These are phyloP conservation scores for Procambarus virginalis DNA, from an alignment of 1,140 invertebrate species.

Conservation along the genomic window DNA sequence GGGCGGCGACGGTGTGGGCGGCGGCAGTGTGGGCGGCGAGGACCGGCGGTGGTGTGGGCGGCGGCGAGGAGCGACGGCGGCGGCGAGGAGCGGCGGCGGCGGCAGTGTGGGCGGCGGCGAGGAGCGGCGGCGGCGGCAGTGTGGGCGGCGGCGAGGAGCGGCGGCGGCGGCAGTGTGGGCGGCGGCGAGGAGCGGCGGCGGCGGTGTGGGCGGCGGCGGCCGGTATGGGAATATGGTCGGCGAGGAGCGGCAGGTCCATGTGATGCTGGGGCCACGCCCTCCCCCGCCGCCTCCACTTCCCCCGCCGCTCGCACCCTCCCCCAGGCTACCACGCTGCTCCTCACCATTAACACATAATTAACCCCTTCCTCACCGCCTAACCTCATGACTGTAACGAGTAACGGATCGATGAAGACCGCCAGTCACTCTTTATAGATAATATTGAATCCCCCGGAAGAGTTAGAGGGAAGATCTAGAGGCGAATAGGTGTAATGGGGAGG, in stretches of 20 bases:
- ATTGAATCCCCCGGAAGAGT: background rate
- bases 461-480: background rate
- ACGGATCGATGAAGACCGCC: background rate
- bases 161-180: no score
- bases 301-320: background rate
- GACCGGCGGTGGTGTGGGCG: no score
- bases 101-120: no score
- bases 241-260: background rate
- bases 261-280: slow-evolving; percentile 28
- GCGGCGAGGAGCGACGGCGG: no score
- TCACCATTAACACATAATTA: slow-evolving; percentile 24
- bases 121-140: background rate
- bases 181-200: no score
- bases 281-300: slow-evolving; percentile 53
- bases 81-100: no score
- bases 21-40: no score
- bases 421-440: background rate
- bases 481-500: slow-evolving; percentile 10
- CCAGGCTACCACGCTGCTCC: background rate
- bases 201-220: background rate
- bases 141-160: background rate
- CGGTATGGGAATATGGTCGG: background rate
- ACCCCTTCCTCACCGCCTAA: background rate
- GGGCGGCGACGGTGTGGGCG: no score
- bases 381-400: background rate